Evolutionary conservation across 2,888 invertebrate genomes (phyloP).

Genomic region (Rambutsinella grinnellia): DNA sequence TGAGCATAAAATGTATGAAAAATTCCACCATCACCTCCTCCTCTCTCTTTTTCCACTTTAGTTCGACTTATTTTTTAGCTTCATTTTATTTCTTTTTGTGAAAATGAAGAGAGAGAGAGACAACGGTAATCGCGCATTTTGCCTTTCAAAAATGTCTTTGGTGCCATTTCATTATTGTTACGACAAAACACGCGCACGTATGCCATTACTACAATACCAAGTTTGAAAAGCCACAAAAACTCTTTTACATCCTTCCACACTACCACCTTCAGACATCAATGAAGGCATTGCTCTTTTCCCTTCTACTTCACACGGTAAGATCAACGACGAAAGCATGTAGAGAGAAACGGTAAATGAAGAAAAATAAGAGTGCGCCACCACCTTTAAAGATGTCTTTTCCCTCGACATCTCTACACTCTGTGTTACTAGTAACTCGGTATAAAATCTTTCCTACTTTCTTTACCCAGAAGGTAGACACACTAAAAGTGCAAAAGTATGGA

Average conservation of each 20-base stretch:
- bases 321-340: not conserved
- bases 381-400: not conserved
- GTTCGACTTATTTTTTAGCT: no score
- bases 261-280: no score
- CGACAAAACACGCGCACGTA: not conserved
- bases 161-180: constrained; percentile 27
- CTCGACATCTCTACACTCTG: not conserved
- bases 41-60: not conserved
- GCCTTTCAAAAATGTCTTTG: constrained; percentile 16
- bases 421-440: no score
- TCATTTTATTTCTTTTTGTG: not conserved
- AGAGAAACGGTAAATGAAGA: no score
- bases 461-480: no score
- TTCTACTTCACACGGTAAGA: not conserved
- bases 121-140: constrained; percentile 30
- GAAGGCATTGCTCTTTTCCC: not conserved
- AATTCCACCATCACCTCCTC: not conserved
- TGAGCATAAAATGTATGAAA: not conserved
- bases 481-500: no score
- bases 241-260: no score
- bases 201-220: no score
- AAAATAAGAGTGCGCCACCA: not conserved
- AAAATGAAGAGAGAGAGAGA: not conserved
- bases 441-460: no score
- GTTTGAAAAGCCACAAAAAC: not conserved